Base-by-base conservation (phyloP, 2,797 vertebrate species). In the Hozukius guyotensis region DNA sequence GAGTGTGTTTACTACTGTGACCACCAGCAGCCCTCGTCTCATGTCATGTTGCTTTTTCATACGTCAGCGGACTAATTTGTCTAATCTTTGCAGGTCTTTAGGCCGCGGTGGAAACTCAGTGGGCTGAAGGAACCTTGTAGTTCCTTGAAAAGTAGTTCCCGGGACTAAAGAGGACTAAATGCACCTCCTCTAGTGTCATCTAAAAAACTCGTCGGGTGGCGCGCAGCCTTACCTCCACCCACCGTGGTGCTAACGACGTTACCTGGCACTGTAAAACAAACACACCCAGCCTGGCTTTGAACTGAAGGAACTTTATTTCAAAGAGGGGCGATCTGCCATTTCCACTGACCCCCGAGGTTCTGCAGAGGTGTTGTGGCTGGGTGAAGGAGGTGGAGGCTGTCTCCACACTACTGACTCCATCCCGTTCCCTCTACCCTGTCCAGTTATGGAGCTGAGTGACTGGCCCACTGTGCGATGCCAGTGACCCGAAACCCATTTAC, bases 401-500 rank as follows among this genome's bases (percentile, higher is more conserved):
- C 55, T 25, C 32, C 75, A 55, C 57, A 49, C 49, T 66, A 59
- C 78, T 77, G 77, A 77, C 87, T 92, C 75, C 66, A 69, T 69
- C 79, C 57, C 14, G 1, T 22, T 78, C 68, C 77, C 56, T 78
- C 67, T 61, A 74, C 53, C 55, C 75, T 77, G 83, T 90, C 84
- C 83, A 75, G 87, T 80, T 79, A 59, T 68, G 83, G 88, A 82
- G 83, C 86, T 82, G 76, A 92, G 88, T 93, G 93, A 95, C 94
- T 95, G 90, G 90, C 84, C 83, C 89, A 91, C 94, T 95, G 94
- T 95, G 91, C 74, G 62, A 92, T 91, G 79, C 87, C 91, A 84
- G 36, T 95, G 94, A 96, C 93, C 94, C 91, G 62, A 86, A 93
- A 92, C 94, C 91, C 87, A 75, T 92, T 93, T 92, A 89, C 89